phyloP scores from a whole-genome alignment of 2,888 invertebrate genomes.

The Drosophila heteroneura region DNA sequence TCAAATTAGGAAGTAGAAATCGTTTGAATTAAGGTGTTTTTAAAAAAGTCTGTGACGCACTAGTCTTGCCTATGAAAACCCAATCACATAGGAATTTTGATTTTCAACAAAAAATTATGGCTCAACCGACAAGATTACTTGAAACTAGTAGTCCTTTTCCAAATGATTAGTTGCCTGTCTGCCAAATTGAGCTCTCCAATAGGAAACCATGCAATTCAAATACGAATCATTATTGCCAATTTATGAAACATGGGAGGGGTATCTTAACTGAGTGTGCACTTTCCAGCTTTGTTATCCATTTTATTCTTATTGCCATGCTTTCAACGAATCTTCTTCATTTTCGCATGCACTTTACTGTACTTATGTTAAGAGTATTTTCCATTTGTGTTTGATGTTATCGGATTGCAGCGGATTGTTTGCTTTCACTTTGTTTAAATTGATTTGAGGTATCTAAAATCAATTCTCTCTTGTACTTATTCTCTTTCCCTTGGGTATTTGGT shows the following conservation, averaged over 20 bases:
- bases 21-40: not conserved
- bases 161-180: not conserved
- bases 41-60: not conserved
- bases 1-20: not conserved
- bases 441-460: slow-evolving; percentile 12
- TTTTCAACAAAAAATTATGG: not conserved
- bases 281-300: slow-evolving; percentile 5
- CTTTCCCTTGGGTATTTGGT: not conserved
- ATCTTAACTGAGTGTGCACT: not conserved
- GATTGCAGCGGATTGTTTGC: slow-evolving; percentile 12
- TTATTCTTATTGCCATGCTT: not conserved
- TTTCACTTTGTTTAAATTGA: slow-evolving; percentile 12
- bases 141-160: not conserved
- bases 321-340: not conserved
- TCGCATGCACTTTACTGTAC: not conserved
- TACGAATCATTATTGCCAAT: not conserved
- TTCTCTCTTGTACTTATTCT: slow-evolving; percentile 1
- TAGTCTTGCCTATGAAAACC: not conserved
- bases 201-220: not conserved
- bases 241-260: not conserved
- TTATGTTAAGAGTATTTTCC: slow-evolving; percentile 5
- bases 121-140: not conserved
- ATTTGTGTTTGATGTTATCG: slow-evolving; percentile 13
- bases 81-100: not conserved
- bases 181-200: not conserved